These are phyloP conservation scores for Stictonetta naevosa DNA, from an alignment of 2,113 vertebrate species.

Conservation along the genomic window DNA sequence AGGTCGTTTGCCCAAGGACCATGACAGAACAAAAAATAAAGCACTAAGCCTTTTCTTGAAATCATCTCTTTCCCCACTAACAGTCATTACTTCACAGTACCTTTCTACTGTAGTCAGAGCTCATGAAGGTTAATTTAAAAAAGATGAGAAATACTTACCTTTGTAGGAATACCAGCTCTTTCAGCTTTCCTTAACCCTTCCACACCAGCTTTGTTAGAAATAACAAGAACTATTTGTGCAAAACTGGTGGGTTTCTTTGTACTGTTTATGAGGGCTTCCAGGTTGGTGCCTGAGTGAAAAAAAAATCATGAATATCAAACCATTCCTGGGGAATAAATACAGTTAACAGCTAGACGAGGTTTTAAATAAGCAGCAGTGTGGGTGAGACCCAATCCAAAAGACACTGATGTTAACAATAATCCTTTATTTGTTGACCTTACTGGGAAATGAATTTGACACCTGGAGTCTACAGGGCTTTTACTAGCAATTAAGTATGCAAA, in stretches of 20 bases:
- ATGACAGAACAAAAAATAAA: not conserved
- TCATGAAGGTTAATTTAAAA: not conserved
- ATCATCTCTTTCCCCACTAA: not conserved
- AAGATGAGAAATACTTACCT: conserved; percentile 75
- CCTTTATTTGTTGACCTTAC: not conserved
- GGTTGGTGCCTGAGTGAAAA: conserved; percentile 87
- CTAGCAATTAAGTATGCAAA: not conserved
- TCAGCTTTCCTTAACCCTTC: conserved; percentile 89
- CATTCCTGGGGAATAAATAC: not conserved
- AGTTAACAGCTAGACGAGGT: not conserved
- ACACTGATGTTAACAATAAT: not conserved
- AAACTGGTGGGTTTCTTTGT: conserved; percentile 82
- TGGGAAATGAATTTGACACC: not conserved
- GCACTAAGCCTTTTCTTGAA: not conserved
- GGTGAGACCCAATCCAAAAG: not conserved
- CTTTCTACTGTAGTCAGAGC: not conserved
- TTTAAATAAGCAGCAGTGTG: not conserved
- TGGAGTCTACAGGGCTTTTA: not conserved
- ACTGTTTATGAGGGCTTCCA: conserved; percentile 92
- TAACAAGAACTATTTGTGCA: conserved; percentile 87
- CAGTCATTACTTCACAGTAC: not conserved
- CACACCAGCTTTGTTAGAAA: conserved; percentile 91
- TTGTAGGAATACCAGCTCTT: conserved; percentile 89
- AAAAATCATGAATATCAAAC: not conserved
- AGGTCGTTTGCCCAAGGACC: not conserved